Conservation (phyloP, 2,888 invertebrate genomes). For the Microctonus aethiopoides region DNA sequence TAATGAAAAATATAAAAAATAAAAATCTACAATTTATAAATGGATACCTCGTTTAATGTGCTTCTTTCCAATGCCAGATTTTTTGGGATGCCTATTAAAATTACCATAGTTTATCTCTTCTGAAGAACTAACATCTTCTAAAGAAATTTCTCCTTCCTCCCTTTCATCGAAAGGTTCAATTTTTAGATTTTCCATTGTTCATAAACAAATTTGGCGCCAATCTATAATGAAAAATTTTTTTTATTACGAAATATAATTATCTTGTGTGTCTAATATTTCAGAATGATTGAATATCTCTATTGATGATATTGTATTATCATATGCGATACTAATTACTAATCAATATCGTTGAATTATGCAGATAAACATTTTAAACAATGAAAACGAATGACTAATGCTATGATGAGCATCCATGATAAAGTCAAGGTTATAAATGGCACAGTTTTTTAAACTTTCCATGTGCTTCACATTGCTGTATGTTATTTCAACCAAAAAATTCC, state of each 20-base stretch:
- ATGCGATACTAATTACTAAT: not conserved
- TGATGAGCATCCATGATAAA: not conserved
- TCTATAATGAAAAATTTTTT: not conserved
- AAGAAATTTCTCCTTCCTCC: slow-evolving; percentile 64
- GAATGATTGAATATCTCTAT: no score
- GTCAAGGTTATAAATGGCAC: not conserved
- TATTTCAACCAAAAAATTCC: not conserved
- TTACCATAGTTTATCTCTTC: slow-evolving; percentile 51
- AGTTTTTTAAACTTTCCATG: not conserved
- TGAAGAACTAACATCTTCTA: slow-evolving; percentile 65
- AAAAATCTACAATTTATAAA: not conserved
- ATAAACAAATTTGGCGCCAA: not conserved
- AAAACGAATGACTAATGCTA: not conserved
- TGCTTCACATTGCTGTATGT: not conserved
- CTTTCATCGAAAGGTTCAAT: slow-evolving; percentile 52
- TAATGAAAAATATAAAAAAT: not conserved
- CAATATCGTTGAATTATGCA: not conserved
- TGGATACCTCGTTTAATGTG: slow-evolving; percentile 32
- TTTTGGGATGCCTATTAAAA: not conserved
- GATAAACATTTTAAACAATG: not conserved
- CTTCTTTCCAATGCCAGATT: not conserved
- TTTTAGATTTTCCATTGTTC: not conserved
- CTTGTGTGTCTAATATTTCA: no score
- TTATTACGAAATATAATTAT: not conserved
- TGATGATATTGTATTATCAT: not conserved